Conservation (phyloP, 2,797 vertebrate genomes). For the Mormyrops attenuatus region DNA sequence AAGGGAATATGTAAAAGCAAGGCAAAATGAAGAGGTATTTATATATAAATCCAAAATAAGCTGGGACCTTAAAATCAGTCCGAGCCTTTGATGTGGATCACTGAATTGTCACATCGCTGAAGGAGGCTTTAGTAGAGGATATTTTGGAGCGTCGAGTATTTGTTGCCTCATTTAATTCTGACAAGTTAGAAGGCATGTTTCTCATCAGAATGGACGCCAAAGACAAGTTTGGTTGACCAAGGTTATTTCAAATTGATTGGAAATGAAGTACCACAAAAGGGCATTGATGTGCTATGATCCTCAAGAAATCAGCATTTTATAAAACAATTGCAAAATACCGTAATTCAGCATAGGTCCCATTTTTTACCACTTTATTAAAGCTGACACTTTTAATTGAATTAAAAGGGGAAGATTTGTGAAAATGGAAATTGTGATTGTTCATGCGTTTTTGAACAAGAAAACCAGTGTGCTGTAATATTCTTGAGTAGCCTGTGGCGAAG, state of each 20-base stretch:
- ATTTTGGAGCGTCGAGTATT: background rate
- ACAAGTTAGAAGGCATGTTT: slow-evolving; percentile 12
- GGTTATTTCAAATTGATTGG: slow-evolving; percentile 19
- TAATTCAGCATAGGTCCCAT: background rate
- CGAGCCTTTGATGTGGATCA: background rate
- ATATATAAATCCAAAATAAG: background rate
- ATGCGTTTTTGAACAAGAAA: background rate
- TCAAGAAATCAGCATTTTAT: background rate
- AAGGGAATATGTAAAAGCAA: background rate
- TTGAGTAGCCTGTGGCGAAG: background rate
- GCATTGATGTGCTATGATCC: background rate
- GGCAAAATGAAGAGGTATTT: background rate
- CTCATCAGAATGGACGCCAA: slow-evolving; percentile 6
- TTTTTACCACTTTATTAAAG: background rate
- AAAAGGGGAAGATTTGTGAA: background rate
- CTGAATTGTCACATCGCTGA: slow-evolving; percentile 9
- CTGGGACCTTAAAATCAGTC: background rate
- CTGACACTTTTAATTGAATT: background rate
- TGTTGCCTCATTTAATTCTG: slow-evolving; percentile 14
- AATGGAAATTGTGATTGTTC: background rate
- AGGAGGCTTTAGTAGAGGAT: slow-evolving; percentile 12
- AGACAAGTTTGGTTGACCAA: background rate
- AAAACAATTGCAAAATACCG: background rate
- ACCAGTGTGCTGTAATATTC: background rate
- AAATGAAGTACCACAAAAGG: background rate